Evolutionary conservation across 1,140 invertebrate genomes (phyloP), one percentile per base, ranked within the genome.

Genomic region (Meloidogyne floridensis): DNA sequence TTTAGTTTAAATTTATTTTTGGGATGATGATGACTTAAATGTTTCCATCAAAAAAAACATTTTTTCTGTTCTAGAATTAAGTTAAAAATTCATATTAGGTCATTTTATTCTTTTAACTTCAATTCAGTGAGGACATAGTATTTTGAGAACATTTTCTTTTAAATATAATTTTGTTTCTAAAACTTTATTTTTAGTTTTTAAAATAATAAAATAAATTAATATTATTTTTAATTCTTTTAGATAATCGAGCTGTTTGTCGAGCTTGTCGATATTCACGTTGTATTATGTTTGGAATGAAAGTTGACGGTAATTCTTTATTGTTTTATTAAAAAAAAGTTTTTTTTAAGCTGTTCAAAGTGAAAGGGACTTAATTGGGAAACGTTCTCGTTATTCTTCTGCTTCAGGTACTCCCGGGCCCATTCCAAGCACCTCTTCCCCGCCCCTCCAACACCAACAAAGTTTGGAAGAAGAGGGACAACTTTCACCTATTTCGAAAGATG

Each of bases 311-410:
- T 47, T 70, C 75, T n/a, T 32, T 59, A 78, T 18, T 20, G 10
- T 47, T 43, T 78, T 18, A 3, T 20, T n/a, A 0, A 47, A 6
- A 53, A 8, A 9, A 43, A 13, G 5, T 82, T 69, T 6, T n/a
- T n/a, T 20, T 86, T 87, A 56, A 86, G 86, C 86, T 13, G 88
- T 89, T 15, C 88, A 89, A 79, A 89, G 87, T 75, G 88, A 89
- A 78, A 72, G 88, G 2, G 88, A 89, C 65, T 71, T 89, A 7
- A 89, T 89, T 71, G 88, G 88, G 10, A 89, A 89, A 77, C 72
- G 88, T 32, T 69, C 86, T 47, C 80, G 85, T 18, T 83, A 42
- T 59, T 83, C 42, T 59, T 85, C 85, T 59, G 65, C 65, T 13
- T 80, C 86, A 32, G 80, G 86, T 15, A 56, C 85, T 4, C 15